A percentile compares a stretch with the other conserved stretches of the same genome.
phyloP scores from a whole-genome alignment of 1,140 invertebrate species.

The fruit fly (Drosophila melanogaster) region Release_6_plus_ISO1_MT NT_037436.4:14369001-14369500 shows the following conservation, averaged over 20 bases:
- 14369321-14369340: background rate
- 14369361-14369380: background rate
- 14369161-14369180: slow-evolving; percentile 4
- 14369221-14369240: slow-evolving; percentile 1
- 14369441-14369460: background rate
- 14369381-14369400: background rate
- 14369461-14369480: background rate
- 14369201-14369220: background rate
- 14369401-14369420: background rate
- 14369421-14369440: background rate
- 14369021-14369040: no score
- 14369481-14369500: background rate
- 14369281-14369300: background rate
- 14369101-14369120: background rate
- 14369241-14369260: background rate
- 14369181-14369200: background rate
- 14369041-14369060: background rate
- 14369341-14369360: background rate
- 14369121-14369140: background rate
- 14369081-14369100: background rate
- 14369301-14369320: background rate
- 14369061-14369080: background rate
- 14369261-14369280: background rate
- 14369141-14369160: background rate
- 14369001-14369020: no score